These are phyloP conservation scores for Acanthococcus lagerstroemiae DNA, from an alignment of 2,888 invertebrate genomes.

Conservation along the genomic window DNA sequence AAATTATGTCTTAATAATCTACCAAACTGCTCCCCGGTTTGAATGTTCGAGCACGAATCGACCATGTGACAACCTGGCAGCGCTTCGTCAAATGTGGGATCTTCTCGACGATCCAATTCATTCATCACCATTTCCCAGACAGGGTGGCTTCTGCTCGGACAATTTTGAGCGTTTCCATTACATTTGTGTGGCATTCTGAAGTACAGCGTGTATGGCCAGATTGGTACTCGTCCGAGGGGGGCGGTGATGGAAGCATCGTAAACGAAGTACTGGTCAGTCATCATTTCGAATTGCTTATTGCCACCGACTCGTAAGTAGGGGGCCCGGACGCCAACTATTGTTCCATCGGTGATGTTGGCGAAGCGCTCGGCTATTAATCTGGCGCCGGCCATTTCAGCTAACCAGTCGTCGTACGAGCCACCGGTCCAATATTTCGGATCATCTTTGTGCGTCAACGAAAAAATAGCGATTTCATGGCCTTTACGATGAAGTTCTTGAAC, in stretches of 20 bases:
- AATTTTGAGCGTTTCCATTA: conserved; percentile 87
- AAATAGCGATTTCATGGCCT: conserved; percentile 85
- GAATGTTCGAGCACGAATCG: conserved; percentile 86
- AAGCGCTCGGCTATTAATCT: conserved; percentile 78
- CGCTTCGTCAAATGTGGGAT: conserved; percentile 86
- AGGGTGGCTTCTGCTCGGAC: conserved; percentile 76
- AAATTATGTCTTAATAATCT: conserved; percentile 86
- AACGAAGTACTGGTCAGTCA: conserved; percentile 88
- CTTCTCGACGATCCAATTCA: conserved; percentile 84
- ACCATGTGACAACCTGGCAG: conserved; percentile 91
- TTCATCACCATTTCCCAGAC: conserved; percentile 98
- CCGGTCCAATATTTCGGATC: conserved; percentile 83
- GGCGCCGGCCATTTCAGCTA: conserved; percentile 88
- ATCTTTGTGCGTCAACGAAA: conserved; percentile 85
- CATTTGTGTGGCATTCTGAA: conserved; percentile 94
- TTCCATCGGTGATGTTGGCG: conserved; percentile 83
- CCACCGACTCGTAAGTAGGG: conserved; percentile 85
- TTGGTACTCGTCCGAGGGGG: conserved; percentile 74
- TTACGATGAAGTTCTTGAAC: conserved; percentile 78
- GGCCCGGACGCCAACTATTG: conserved; percentile 77
- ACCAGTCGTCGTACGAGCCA: conserved; percentile 82
- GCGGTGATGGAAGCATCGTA: conserved; percentile 93
- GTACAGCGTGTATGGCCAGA: conserved; percentile 96
- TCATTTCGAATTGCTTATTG: conserved; percentile 93
- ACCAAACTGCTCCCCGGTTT: conserved; percentile 80